Percentiles rank a stretch among this genome's conserved stretches.
Conservation (phyloP, 2,888 invertebrate genomes). For the Lysandra bellargus region DNA sequence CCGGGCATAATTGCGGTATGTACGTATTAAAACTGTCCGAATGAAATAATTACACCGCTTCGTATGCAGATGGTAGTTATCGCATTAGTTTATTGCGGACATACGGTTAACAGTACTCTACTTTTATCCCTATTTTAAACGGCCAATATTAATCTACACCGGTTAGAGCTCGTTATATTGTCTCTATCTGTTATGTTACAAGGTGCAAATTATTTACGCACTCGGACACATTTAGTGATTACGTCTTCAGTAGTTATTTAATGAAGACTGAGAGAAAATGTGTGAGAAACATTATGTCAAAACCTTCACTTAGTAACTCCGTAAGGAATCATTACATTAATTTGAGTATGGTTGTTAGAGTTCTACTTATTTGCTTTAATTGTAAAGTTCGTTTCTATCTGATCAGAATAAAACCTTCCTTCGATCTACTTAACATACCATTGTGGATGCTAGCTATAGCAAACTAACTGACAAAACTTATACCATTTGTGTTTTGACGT, state of each 20-base stretch:
- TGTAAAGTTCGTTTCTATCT: background rate
- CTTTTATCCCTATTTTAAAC: background rate
- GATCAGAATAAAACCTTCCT: background rate
- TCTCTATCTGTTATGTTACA: background rate
- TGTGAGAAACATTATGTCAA: too few relatives aligned
- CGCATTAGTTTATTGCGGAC: conserved; percentile 12
- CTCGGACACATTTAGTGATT: too few relatives aligned
- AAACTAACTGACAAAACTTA: background rate
- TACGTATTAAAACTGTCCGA: conserved; percentile 26
- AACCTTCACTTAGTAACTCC: background rate
- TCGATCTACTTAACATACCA: background rate
- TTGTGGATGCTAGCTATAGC: background rate
- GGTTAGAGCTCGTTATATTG: background rate
- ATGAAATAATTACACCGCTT: conserved; percentile 1
- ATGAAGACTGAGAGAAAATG: background rate
- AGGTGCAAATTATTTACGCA: background rate
- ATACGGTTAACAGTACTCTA: conserved; percentile 2
- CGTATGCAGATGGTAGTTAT: background rate
- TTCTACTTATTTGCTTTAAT: background rate
- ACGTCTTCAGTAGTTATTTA: too few relatives aligned
- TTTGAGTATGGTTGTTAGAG: background rate
- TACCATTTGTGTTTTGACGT: conserved; percentile 9
- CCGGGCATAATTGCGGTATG: conserved; percentile 23
- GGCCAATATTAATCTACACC: background rate
- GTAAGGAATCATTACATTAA: background rate